phyloP scores from a whole-genome alignment of 1,140 invertebrate species.

The Drusus annulatus region DNA sequence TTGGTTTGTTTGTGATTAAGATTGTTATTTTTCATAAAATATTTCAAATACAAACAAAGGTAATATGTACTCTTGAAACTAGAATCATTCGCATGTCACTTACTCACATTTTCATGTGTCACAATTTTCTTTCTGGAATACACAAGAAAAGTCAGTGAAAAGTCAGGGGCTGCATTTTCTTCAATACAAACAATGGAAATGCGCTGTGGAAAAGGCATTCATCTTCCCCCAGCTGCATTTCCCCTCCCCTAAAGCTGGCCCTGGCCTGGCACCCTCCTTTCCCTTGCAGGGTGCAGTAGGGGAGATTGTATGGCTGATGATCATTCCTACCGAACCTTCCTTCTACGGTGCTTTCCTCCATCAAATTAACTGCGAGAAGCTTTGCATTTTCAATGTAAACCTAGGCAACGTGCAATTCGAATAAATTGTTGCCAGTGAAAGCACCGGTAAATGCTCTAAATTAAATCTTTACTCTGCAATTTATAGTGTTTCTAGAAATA shows the following conservation, averaged over 20 bases:
- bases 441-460: neutral
- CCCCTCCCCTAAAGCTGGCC: conserved; percentile 12
- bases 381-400: conserved; percentile 53
- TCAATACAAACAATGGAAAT: conserved; percentile 54
- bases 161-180: conserved; percentile 45
- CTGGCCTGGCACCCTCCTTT: neutral
- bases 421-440: conserved; percentile 26
- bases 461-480: neutral
- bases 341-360: conserved; percentile 36
- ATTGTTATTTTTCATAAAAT: no score
- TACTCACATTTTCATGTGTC: neutral
- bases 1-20: no score
- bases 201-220: conserved; percentile 52
- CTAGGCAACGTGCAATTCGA: conserved; percentile 17
- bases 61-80: neutral
- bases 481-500: no score
- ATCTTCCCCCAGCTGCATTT: conserved; percentile 54
- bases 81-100: neutral
- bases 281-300: conserved; percentile 19
- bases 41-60: neutral
- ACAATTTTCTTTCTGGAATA: conserved; percentile 22
- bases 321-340: conserved; percentile 45
- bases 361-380: conserved; percentile 55
- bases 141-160: conserved; percentile 32
- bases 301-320: conserved; percentile 50